These are phyloP conservation scores for human (Homo sapiens) DNA, from an alignment of 2,113 vertebrate genomes.

Conservation along the genomic window DNA sequence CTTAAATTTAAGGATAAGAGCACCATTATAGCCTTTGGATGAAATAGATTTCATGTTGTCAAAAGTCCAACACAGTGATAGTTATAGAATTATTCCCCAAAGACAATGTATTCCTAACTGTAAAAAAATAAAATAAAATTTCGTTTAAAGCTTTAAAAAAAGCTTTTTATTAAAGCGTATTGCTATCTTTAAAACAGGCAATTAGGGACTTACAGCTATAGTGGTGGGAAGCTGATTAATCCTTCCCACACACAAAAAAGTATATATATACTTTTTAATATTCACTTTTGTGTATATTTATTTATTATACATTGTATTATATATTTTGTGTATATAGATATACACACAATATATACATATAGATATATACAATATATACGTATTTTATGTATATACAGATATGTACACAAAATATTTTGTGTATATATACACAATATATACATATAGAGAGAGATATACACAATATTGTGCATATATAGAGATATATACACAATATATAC, in stretches of 20 bases:
- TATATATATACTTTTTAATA: background rate
- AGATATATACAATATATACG: too few species aligned
- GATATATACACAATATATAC: too few species aligned
- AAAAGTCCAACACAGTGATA: background rate
- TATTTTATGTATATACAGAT: too few species aligned
- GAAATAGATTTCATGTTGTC: background rate
- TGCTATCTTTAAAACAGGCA: background rate
- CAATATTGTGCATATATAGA: too few species aligned
- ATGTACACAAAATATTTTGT: too few species aligned
- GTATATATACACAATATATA: too few species aligned
- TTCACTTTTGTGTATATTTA: too few species aligned
- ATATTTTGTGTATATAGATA: too few species aligned
- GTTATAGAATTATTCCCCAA: background rate
- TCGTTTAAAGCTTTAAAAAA: background rate
- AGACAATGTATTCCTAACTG: background rate
- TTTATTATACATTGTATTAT: background rate
- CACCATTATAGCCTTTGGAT: background rate
- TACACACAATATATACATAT: too few species aligned
- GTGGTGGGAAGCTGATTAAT: background rate
- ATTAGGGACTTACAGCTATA: background rate
- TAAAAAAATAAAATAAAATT: background rate
- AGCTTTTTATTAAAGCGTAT: background rate
- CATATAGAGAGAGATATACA: too few species aligned
- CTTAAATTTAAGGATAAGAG: background rate
- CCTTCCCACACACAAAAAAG: background rate